Conservation (phyloP, 2,113 vertebrate genomes). For the Perognathus longimembris region DNA sequence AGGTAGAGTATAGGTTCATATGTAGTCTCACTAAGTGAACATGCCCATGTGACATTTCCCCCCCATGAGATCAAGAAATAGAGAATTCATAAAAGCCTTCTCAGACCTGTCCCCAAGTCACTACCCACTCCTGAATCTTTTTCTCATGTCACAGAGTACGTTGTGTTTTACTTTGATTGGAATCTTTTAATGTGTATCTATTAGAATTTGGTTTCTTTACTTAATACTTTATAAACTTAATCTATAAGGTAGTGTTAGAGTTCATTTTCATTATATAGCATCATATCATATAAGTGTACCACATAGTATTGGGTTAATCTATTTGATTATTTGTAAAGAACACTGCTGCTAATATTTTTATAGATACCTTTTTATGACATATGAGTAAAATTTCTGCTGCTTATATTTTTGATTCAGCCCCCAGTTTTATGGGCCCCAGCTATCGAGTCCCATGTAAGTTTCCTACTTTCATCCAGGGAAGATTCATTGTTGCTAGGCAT, state of each 20-base stretch:
- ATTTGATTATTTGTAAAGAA: neutral
- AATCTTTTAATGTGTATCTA: neutral
- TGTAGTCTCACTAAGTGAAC: neutral
- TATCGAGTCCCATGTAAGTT: neutral
- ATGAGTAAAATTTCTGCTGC: neutral
- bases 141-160: neutral
- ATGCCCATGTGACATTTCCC: neutral
- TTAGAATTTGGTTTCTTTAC: neutral
- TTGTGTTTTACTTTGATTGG: neutral
- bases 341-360: neutral
- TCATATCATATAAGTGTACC: neutral
- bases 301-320: neutral
- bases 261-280: conserved; percentile 16
- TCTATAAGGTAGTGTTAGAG: neutral
- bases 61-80: neutral
- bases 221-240: conserved; percentile 23
- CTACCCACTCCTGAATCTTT: rapidly evolving
- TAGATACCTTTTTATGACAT: neutral
- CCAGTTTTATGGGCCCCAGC: neutral
- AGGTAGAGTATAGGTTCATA: neutral
- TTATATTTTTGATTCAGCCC: neutral
- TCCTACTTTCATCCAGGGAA: neutral
- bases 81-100: neutral
- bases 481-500: neutral
- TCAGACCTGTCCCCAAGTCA: neutral